Evolutionary conservation across 2,113 vertebrate genomes (phyloP).

Genomic region (Oreocharis arfaki): DNA sequence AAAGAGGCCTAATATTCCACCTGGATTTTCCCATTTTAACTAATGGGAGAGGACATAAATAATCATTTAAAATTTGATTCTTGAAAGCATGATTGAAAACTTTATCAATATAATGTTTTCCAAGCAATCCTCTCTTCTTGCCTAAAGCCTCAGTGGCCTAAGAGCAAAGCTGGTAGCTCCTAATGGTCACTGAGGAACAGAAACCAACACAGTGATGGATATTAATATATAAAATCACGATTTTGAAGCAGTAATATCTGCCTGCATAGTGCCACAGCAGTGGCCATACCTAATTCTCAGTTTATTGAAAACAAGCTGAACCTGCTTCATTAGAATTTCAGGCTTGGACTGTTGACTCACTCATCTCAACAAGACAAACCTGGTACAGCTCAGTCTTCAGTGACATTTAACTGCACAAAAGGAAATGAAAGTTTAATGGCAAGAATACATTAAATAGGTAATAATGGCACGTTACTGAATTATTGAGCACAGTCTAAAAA

Average conservation of each 20-base stretch:
- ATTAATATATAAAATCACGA: neutral
- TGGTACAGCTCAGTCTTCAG: neutral
- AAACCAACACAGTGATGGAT: neutral
- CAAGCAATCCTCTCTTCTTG: neutral
- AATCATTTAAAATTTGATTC: neutral
- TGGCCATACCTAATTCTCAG: neutral
- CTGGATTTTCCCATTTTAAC: neutral
- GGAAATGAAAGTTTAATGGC: conserved; percentile 31
- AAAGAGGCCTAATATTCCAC: neutral
- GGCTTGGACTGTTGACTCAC: neutral
- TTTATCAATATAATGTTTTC: neutral
- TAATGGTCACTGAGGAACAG: neutral
- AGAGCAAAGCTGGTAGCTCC: neutral
- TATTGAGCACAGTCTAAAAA: neutral
- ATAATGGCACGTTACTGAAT: neutral
- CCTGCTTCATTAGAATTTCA: neutral
- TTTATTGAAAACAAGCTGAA: neutral
- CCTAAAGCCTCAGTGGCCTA: neutral
- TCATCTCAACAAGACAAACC: neutral
- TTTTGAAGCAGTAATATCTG: neutral
- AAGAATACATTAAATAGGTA: conserved; percentile 18
- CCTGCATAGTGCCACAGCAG: neutral
- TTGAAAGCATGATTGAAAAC: neutral
- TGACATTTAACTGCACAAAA: conserved; percentile 12
- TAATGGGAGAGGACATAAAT: accelerated